Evolutionary conservation across 2,888 invertebrate genomes (phyloP).

Genomic region (Selenia dentaria): DNA sequence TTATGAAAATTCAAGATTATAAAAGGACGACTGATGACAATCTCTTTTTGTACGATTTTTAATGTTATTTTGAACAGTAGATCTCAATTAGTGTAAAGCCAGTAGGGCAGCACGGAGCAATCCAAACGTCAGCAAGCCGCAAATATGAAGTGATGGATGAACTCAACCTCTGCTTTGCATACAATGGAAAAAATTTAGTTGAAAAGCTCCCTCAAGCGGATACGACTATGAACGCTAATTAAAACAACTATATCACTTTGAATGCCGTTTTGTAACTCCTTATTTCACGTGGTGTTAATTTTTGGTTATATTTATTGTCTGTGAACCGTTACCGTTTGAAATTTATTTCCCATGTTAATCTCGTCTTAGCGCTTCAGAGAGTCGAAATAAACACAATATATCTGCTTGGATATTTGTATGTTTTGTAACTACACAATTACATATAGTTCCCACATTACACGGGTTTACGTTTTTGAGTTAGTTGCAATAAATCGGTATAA

Average conservation of each 20-base stretch:
- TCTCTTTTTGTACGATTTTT: conserved; percentile 29
- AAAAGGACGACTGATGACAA: conserved; percentile 31
- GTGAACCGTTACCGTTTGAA: conserved; percentile 40
- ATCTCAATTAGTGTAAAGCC: conserved; percentile 43
- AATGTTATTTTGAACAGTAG: conserved; percentile 30
- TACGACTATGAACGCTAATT: conserved; percentile 78
- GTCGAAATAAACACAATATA: conserved; percentile 12
- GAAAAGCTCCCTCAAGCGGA: conserved; percentile 60
- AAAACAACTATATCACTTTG: conserved; percentile 71
- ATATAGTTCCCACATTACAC: conserved; percentile 29
- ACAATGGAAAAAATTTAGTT: conserved; percentile 74
- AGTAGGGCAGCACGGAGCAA: conserved; percentile 57
- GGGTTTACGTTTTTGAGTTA: conserved; percentile 35
- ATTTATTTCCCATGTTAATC: conserved; percentile 26
- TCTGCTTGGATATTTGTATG: conserved; percentile 19
- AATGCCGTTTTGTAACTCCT: conserved; percentile 61
- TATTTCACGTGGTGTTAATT: conserved; percentile 59
- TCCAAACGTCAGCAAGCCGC: conserved; percentile 60
- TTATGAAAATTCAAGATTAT: conserved; percentile 26
- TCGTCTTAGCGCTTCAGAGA: conserved; percentile 25
- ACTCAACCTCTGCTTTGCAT: conserved; percentile 72
- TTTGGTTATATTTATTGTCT: conserved; percentile 55
- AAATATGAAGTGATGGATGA: conserved; percentile 82
- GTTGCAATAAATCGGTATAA: conserved; percentile 52
- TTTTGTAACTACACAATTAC: conserved; percentile 25